Evolutionary conservation across 1,140 invertebrate genomes (phyloP), one percentile per base, ranked within the genome.

Genomic region (Dendrolimus kikuchii): DNA sequence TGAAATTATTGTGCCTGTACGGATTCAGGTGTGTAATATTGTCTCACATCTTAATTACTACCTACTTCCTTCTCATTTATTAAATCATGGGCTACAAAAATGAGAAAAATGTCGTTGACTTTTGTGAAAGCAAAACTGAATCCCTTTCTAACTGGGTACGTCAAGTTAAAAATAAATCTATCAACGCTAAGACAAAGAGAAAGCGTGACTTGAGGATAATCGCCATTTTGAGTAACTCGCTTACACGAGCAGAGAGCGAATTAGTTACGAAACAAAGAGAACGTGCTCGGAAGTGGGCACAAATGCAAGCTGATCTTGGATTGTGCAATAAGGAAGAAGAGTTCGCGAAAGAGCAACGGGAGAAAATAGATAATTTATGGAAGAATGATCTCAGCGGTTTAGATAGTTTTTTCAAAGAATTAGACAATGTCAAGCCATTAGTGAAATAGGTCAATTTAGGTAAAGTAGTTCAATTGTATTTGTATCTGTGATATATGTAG

Each of bases 401-500:
- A 71, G 80, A 86, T 76, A 86, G 66, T 69, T 86, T 86, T 78
- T 84, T 86, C 57, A 86, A 71, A 76, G 78, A 84, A 74, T 71
- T 84, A 76, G 81, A 86, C 58, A 80, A 76, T 72, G 70, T 84
- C 51, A 86, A 86, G 67, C 78, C 80, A 62, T 51, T 81, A 52
- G 45, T 69, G 55, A 76, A 66, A 40, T 59, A 57, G 47, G 41
- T 57, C 49, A 62, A 66, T 46, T 57, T 80, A 81, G 74, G 69
- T 80, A 76, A 80, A 59, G 72, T 83, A 73, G 50, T 37, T 39
- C 50, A 70, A 66, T 52, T 66, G 60, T 68, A 62, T 74, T 72
- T 78, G 81, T 66, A 77, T 74, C 82, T 86, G 81, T 86, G 82
- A 86, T 86, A 84, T 82, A 83, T 78, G 81, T 77, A 81, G 81